phyloP scores from a whole-genome alignment of 2,797 vertebrate genomes.

The Chaunax sp. region DNA sequence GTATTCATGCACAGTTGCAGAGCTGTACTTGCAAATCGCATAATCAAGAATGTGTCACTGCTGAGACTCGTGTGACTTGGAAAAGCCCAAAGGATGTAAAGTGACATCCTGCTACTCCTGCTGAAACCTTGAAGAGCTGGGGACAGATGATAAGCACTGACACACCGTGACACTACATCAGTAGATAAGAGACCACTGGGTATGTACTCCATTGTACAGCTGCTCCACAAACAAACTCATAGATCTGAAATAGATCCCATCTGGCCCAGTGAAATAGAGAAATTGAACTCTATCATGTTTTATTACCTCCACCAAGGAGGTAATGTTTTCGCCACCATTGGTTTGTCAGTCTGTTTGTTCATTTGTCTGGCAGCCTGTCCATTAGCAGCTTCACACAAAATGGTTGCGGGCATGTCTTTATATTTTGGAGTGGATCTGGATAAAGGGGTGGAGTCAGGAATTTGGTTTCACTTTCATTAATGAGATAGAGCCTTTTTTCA shows the following conservation, averaged over 20 bases:
- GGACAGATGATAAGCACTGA: slow-evolving; percentile 59
- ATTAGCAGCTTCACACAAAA: neutral
- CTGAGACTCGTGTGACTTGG: slow-evolving; percentile 13
- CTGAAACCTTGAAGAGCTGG: slow-evolving; percentile 54
- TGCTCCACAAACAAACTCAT: slow-evolving; percentile 38
- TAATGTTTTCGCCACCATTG: no score
- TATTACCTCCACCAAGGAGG: no score
- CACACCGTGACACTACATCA: slow-evolving; percentile 52
- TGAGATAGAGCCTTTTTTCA: no score
- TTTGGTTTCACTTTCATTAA: no score
- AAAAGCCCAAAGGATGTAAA: slow-evolving; percentile 41
- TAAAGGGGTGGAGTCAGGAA: no score
- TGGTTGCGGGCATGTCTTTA: no score
- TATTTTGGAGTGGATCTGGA: no score
- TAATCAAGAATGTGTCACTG: slow-evolving; percentile 48
- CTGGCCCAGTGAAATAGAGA: neutral
- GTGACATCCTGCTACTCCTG: slow-evolving; percentile 46
- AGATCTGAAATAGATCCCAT: slow-evolving; percentile 17
- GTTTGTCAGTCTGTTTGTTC: no score
- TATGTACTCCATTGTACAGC: slow-evolving; percentile 38
- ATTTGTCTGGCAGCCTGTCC: neutral
- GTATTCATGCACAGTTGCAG: neutral
- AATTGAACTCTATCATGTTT: neutral
- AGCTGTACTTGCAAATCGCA: slow-evolving; percentile 21
- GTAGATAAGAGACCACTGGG: slow-evolving; percentile 52